Evolutionary conservation across 2,113 vertebrate species (phyloP).

Genomic region (Gymnarchus niloticus): DNA sequence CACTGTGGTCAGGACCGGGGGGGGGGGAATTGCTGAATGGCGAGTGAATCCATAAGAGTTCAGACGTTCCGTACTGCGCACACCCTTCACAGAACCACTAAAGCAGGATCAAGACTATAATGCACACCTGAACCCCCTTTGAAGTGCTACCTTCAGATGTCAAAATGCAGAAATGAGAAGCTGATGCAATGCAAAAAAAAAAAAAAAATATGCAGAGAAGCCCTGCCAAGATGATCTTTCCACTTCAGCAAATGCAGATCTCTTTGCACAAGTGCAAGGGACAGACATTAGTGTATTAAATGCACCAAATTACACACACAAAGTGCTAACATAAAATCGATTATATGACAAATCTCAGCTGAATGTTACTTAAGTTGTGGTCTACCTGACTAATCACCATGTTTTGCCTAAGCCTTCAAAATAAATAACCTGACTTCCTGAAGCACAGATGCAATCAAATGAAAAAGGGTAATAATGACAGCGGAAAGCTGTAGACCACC

Average conservation of each 20-base stretch:
- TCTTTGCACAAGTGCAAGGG: background rate
- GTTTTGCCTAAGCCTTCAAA: background rate
- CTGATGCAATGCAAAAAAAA: background rate
- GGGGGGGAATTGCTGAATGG: conserved; percentile 9
- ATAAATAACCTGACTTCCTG: background rate
- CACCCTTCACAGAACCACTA: conserved; percentile 19
- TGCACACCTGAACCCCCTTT: conserved; percentile 1
- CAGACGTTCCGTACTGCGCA: conserved; percentile 2
- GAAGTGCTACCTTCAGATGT: conserved; percentile 9
- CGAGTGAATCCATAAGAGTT: conserved; percentile 20
- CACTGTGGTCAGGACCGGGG: background rate
- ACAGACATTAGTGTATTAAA: background rate
- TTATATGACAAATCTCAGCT: background rate
- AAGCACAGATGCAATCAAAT: background rate
- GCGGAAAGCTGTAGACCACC: background rate
- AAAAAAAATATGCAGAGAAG: background rate
- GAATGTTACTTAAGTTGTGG: background rate
- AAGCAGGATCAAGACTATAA: conserved; percentile 21
- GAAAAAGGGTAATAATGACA: background rate
- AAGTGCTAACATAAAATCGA: background rate
- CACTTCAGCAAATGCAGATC: background rate
- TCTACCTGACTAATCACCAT: background rate
- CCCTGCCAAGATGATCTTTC: background rate
- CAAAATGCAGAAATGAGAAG: background rate
- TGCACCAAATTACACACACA: background rate